Evolutionary conservation across 2,888 invertebrate genomes (phyloP).

Genomic region (Ochropleura leucogaster): DNA sequence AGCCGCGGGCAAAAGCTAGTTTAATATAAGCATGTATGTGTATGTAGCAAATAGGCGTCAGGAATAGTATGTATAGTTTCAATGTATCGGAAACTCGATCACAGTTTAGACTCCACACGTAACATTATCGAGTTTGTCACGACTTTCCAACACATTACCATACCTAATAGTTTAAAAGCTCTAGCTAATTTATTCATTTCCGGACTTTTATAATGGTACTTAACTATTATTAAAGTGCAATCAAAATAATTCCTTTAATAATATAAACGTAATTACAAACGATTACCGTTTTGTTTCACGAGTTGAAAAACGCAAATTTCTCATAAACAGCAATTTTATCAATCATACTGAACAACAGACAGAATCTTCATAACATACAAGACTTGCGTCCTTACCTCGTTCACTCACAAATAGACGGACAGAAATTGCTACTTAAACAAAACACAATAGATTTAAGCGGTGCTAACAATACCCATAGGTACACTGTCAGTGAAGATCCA

Average conservation of each 20-base stretch:
- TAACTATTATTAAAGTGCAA: constrained; percentile 28
- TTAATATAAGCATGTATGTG: neutral
- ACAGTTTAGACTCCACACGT: constrained; percentile 14
- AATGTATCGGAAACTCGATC: constrained; percentile 15
- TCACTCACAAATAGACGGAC: neutral
- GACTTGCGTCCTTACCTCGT: neutral
- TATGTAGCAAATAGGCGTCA: too few relatives aligned
- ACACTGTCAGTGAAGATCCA: constrained; percentile 43
- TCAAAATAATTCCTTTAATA: constrained; percentile 16
- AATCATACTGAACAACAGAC: neutral
- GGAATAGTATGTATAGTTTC: neutral
- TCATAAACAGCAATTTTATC: neutral
- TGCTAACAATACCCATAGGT: constrained; percentile 33
- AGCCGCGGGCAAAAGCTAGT: neutral
- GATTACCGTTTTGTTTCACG: neutral
- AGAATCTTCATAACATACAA: neutral
- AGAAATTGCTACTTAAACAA: constrained; percentile 7
- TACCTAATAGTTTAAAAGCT: constrained; percentile 34
- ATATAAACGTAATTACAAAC: constrained; percentile 8
- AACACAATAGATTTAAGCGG: constrained; percentile 36
- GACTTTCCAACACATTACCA: constrained; percentile 39
- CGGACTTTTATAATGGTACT: constrained; percentile 7
- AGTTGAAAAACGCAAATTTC: neutral
- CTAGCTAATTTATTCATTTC: constrained; percentile 26
- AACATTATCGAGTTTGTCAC: constrained; percentile 4